Evolutionary conservation across 2,113 vertebrate species (phyloP).

Genomic region (Odontesthes bonariensis): DNA sequence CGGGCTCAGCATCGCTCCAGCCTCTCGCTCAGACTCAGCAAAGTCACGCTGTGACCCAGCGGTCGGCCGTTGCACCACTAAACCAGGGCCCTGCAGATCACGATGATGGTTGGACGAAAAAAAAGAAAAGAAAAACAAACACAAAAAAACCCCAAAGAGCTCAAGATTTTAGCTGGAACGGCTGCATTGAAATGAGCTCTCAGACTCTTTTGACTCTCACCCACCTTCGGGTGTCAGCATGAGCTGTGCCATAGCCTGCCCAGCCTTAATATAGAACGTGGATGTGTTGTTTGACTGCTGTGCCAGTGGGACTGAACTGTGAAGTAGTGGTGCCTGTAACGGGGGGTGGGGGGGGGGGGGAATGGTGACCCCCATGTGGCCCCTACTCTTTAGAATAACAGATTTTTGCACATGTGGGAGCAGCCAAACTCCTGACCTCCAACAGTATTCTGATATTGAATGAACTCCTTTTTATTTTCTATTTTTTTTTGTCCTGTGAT

Average conservation of each 20-base stretch:
- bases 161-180: slow-evolving; percentile 3
- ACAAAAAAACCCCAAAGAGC: slow-evolving; percentile 5
- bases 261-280: slow-evolving; percentile 38
- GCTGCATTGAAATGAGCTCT: not conserved
- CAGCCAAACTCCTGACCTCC: slow-evolving; percentile 65
- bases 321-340: slow-evolving; percentile 46
- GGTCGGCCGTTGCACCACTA: slow-evolving; percentile 13
- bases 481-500: slow-evolving; percentile 39
- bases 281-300: slow-evolving; percentile 55
- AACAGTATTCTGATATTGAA: slow-evolving; percentile 67
- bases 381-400: slow-evolving; percentile 39
- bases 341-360: no score
- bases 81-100: not conserved
- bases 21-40: slow-evolving; percentile 86
- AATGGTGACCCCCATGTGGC: slow-evolving; percentile 58
- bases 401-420: slow-evolving; percentile 76
- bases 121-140: no score
- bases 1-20: slow-evolving; percentile 83
- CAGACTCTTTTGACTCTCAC: slow-evolving; percentile 36
- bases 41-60: slow-evolving; percentile 85
- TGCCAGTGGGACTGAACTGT: slow-evolving; percentile 47
- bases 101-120: slow-evolving; percentile 6
- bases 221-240: not conserved
- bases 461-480: slow-evolving; percentile 18
- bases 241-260: slow-evolving; percentile 33